phyloP scores from a whole-genome alignment of 2,797 vertebrate genomes.

The Tarsius wallacei region DNA sequence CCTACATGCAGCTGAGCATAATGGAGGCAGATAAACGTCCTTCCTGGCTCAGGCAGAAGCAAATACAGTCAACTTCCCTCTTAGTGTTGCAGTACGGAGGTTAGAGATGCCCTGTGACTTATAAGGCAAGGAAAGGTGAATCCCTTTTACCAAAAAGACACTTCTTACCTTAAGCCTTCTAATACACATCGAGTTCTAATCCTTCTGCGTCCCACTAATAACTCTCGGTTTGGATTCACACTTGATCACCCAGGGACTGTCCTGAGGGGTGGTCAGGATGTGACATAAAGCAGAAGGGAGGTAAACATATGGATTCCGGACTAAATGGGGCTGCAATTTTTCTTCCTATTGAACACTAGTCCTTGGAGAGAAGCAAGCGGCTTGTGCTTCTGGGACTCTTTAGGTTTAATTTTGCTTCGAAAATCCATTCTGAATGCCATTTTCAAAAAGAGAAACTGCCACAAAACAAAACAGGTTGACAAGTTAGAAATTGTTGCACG shows the following conservation, averaged over 20 bases:
- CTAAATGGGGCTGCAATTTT: constrained; percentile 46
- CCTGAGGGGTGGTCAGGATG: neutral
- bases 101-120: constrained; percentile 24
- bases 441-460: constrained; percentile 71
- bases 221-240: neutral
- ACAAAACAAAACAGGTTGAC: constrained; percentile 82
- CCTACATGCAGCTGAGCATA: neutral
- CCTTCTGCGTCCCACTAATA: neutral
- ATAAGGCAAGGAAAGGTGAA: constrained; percentile 21
- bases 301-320: neutral
- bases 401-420: constrained; percentile 78
- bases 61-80: neutral
- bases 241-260: neutral
- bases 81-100: neutral
- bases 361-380: constrained; percentile 68
- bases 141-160: neutral
- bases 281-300: constrained; percentile 20
- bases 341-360: constrained; percentile 46
- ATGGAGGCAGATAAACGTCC: neutral
- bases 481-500: constrained; percentile 82
- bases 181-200: neutral
- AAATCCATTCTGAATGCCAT: constrained; percentile 82
- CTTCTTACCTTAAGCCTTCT: neutral
- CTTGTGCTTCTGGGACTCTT: constrained; percentile 63
- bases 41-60: neutral